These are phyloP conservation scores for Zingel zingel DNA, from an alignment of 2,113 vertebrate species.

Conservation along the genomic window DNA sequence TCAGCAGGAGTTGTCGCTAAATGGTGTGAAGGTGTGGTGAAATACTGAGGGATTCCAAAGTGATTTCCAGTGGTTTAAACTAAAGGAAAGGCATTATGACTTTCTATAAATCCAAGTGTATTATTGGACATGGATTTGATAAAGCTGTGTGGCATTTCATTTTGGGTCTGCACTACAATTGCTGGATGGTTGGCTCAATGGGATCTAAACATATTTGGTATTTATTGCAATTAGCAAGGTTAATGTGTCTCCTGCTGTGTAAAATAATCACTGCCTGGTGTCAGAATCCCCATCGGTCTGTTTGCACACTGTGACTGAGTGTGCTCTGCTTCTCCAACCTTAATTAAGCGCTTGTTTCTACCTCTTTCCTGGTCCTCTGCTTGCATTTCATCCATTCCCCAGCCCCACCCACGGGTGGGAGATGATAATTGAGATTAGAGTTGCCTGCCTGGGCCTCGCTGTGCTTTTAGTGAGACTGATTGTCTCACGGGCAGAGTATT, in stretches of 20 bases:
- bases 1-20: conserved; percentile 8
- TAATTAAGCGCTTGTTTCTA: not conserved
- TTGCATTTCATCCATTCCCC: conserved; percentile 27
- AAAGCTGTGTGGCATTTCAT: not conserved
- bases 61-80: not conserved
- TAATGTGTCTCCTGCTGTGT: not conserved
- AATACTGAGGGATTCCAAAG: not conserved
- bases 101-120: not conserved
- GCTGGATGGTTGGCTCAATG: not conserved
- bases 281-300: not conserved
- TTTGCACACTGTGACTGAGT: not conserved
- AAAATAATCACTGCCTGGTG: not conserved
- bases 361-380: not conserved
- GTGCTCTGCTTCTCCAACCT: conserved; percentile 13
- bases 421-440: conserved; percentile 55
- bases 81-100: not conserved
- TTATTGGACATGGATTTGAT: not conserved
- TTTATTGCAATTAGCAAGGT: not conserved
- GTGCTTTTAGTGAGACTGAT: conserved; percentile 37
- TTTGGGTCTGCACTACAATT: not conserved
- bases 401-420: conserved; percentile 53
- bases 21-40: not conserved
- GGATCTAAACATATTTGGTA: not conserved
- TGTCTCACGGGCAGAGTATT: not conserved
- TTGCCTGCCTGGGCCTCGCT: conserved; percentile 5